Evolutionary conservation across 2,113 vertebrate species (phyloP).

Genomic region (Probosciger aterrimus): DNA sequence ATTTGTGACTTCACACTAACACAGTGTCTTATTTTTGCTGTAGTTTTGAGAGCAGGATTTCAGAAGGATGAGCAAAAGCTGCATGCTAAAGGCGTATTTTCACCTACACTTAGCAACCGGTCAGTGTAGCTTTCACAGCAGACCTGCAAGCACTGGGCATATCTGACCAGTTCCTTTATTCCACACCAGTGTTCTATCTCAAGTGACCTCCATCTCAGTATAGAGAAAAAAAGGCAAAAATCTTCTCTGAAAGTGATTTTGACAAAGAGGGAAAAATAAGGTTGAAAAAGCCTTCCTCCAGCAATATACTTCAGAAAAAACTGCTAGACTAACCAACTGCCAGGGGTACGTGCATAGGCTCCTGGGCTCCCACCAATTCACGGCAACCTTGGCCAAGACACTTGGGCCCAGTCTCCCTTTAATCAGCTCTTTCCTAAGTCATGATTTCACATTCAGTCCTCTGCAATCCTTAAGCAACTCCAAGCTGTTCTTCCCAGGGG

Average conservation of each 20-base stretch:
- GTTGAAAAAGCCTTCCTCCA: background rate
- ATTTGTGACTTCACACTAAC: background rate
- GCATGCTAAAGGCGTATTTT: accelerated
- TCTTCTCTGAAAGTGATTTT: background rate
- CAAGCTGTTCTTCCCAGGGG: background rate
- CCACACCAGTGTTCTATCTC: background rate
- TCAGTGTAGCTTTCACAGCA: accelerated
- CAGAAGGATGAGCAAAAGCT: background rate
- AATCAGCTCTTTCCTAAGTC: background rate
- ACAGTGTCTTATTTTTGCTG: background rate
- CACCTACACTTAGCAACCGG: background rate
- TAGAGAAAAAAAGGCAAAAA: background rate
- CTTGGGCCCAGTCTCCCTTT: background rate
- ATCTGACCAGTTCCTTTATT: background rate
- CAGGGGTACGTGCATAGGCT: accelerated
- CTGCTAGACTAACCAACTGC: background rate
- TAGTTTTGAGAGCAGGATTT: background rate
- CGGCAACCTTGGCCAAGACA: background rate
- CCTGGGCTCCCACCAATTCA: background rate
- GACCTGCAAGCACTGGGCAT: background rate
- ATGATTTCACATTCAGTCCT: background rate
- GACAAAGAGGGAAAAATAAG: background rate
- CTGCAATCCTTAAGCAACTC: background rate
- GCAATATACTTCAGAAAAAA: background rate
- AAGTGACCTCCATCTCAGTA: background rate